phyloP scores from a whole-genome alignment of 2,113 vertebrate genomes.

The Porphyrio hochstetteri region DNA sequence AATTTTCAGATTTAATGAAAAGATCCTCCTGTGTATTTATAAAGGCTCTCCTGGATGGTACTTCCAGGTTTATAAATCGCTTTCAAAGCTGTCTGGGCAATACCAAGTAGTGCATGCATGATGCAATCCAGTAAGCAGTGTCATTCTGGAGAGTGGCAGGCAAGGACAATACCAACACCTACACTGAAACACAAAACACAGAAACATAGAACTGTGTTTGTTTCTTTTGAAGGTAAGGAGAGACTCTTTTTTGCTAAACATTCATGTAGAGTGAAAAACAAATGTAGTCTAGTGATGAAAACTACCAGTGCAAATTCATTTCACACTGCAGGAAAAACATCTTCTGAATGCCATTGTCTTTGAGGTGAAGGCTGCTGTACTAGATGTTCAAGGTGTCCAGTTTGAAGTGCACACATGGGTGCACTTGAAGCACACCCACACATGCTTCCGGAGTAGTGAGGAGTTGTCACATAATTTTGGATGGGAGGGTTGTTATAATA shows the following conservation, averaged over 20 bases:
- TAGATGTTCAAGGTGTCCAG: neutral
- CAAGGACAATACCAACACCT: neutral
- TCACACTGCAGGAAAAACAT: neutral
- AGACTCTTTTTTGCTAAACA: neutral
- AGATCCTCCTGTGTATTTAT: neutral
- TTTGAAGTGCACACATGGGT: neutral
- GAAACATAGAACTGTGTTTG: neutral
- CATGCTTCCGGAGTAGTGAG: neutral
- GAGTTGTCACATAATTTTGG: neutral
- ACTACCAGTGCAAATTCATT: neutral
- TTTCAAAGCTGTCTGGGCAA: neutral
- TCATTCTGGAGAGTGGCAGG: neutral
- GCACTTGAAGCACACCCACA: neutral
- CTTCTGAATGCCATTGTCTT: neutral
- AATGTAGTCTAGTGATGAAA: neutral
- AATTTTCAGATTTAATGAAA: conserved; percentile 18
- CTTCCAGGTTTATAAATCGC: neutral
- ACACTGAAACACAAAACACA: neutral
- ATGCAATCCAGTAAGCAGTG: neutral
- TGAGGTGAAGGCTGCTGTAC: neutral
- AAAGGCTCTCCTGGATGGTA: neutral
- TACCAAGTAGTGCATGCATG: neutral
- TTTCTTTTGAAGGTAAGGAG: neutral
- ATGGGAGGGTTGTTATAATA: rapidly evolving
- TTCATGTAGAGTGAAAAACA: neutral